These are phyloP conservation scores for Himalopsyche kuldschensis DNA, from an alignment of 2,888 invertebrate genomes.

Conservation along the genomic window DNA sequence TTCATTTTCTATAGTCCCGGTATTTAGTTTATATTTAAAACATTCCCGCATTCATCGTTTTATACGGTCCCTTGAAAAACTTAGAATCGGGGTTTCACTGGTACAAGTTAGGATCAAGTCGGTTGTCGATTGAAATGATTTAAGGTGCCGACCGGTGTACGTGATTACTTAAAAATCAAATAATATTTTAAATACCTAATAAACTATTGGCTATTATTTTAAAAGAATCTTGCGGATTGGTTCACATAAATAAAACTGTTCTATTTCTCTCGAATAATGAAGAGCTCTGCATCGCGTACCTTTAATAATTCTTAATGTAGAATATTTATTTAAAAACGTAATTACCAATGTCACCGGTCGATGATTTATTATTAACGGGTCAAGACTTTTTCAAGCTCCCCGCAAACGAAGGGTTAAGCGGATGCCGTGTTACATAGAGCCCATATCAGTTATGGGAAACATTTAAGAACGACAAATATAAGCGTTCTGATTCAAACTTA, in stretches of 20 bases:
- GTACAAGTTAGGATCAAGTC: too few species aligned
- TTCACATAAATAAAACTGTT: neutral
- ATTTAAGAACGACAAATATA: neutral
- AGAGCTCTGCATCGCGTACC: neutral
- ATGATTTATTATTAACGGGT: neutral
- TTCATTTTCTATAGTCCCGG: too few species aligned
- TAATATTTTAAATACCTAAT: too few species aligned
- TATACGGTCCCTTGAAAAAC: too few species aligned
- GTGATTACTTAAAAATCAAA: too few species aligned
- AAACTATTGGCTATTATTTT: neutral
- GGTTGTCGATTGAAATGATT: too few species aligned
- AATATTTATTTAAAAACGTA: slow-evolving; percentile 19
- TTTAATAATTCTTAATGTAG: slow-evolving; percentile 1
- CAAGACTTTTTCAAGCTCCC: neutral
- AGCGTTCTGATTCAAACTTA: too few species aligned
- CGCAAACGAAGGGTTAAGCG: neutral
- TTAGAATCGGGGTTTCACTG: too few species aligned
- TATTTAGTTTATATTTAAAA: too few species aligned
- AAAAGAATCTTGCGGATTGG: neutral
- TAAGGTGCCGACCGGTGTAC: too few species aligned
- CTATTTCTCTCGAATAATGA: neutral
- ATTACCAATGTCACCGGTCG: slow-evolving; percentile 14
- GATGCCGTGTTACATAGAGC: neutral
- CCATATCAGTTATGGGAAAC: neutral
- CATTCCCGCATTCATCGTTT: too few species aligned